Conservation (phyloP, 2,888 invertebrate genomes). For the Pristionchus exspectatus region DNA sequence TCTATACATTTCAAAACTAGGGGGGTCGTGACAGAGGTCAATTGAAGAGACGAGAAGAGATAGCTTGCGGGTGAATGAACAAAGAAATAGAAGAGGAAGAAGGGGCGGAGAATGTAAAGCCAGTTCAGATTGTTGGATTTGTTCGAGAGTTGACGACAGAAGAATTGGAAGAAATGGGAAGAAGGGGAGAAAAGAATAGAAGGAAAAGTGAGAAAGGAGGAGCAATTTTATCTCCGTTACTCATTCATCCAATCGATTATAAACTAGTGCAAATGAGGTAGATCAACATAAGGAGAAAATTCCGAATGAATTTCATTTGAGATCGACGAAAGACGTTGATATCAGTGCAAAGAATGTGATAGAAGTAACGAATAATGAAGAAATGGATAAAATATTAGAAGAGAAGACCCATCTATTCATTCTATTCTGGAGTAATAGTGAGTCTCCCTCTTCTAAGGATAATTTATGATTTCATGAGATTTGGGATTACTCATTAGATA, state of each 20-base stretch:
- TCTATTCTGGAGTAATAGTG: slow-evolving; percentile 76
- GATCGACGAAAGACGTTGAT: slow-evolving; percentile 28
- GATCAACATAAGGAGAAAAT: neutral
- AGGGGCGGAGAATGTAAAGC: neutral
- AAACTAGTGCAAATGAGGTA: slow-evolving; percentile 46
- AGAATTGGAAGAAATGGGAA: slow-evolving; percentile 51
- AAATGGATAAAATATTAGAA: slow-evolving; percentile 62
- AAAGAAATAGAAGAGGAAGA: slow-evolving; percentile 47
- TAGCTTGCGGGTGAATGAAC: slow-evolving; percentile 23
- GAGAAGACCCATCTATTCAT: slow-evolving; percentile 66
- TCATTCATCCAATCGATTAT: slow-evolving; percentile 23
- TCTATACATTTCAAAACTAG: slow-evolving; percentile 17
- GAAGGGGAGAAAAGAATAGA: slow-evolving; percentile 9
- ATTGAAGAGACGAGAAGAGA: slow-evolving; percentile 26
- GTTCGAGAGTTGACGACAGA: slow-evolving; percentile 50
- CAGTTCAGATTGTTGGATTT: slow-evolving; percentile 54
- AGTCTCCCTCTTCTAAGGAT: slow-evolving; percentile 34
- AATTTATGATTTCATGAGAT: neutral
- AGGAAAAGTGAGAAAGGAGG: slow-evolving; percentile 12
- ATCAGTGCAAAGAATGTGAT: slow-evolving; percentile 46
- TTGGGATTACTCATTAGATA: neutral
- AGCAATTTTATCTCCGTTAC: slow-evolving; percentile 38
- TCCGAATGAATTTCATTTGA: neutral
- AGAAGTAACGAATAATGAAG: slow-evolving; percentile 57
- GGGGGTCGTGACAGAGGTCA: slow-evolving; percentile 1